A percentile compares a stretch with the other conserved stretches of the same genome.
Evolutionary conservation across 2,797 vertebrate genomes (phyloP).

Genomic region (Phylloscopus collybita): DNA sequence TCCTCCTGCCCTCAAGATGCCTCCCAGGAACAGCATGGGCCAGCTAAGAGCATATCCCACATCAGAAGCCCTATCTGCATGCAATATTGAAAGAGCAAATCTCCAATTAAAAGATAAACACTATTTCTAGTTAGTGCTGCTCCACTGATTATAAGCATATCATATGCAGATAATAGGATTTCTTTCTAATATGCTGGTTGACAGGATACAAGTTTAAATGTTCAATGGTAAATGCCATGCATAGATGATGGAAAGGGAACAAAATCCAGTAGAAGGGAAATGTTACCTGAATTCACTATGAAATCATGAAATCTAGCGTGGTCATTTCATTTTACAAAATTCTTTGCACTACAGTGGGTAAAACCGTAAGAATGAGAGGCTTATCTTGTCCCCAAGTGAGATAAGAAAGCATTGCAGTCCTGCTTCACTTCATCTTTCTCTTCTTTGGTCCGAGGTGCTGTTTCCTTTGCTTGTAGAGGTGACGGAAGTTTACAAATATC

Average conservation of each 20-base stretch:
- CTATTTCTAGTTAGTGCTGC: conserved; percentile 52
- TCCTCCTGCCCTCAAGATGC: neutral
- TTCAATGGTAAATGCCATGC: conserved; percentile 43
- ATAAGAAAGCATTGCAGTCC: conserved; percentile 43
- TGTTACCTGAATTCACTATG: conserved; percentile 56
- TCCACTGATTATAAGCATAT: conserved; percentile 48
- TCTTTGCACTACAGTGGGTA: conserved; percentile 66
- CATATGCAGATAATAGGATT: conserved; percentile 58
- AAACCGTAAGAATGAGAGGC: conserved; percentile 70
- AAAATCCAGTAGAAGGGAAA: conserved; percentile 53
- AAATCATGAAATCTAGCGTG: conserved; percentile 45
- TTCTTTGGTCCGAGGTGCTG: conserved; percentile 87
- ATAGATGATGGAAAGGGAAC: conserved; percentile 19
- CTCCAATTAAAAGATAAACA: conserved; percentile 50
- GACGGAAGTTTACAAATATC: conserved; percentile 86
- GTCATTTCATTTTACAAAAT: conserved; percentile 69
- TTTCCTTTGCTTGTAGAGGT: conserved; percentile 93
- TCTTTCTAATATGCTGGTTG: conserved; percentile 19
- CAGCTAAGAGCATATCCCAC: neutral
- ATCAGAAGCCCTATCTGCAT: conserved; percentile 63
- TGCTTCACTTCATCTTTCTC: conserved; percentile 86
- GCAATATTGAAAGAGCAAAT: conserved; percentile 59
- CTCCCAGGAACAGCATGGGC: neutral
- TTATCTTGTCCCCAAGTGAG: conserved; percentile 50
- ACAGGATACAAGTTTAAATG: conserved; percentile 29